A percentile compares a stretch with the other conserved stretches of the same genome.
These are phyloP conservation scores for Suricata suricatta DNA, from an alignment of 2,113 vertebrate genomes.

Conservation along the genomic window DNA sequence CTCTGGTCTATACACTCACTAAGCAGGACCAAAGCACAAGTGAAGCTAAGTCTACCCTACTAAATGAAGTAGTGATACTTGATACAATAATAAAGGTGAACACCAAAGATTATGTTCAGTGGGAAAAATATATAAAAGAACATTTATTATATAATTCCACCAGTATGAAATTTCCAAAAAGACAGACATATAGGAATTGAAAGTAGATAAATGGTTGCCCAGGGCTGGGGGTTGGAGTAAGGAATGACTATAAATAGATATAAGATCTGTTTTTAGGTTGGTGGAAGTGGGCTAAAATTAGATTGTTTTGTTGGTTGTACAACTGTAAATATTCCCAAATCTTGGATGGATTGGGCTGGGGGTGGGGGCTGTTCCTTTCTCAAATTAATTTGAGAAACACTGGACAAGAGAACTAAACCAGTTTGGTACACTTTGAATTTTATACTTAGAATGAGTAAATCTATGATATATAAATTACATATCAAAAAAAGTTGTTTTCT, in stretches of 20 bases:
- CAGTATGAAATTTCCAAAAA: neutral
- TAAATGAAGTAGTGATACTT: neutral
- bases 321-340: neutral
- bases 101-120: neutral
- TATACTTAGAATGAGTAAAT: neutral
- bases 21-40: neutral
- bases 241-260: neutral
- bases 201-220: constrained; percentile 4
- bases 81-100: neutral
- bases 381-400: constrained; percentile 20
- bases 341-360: neutral
- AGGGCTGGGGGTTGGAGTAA: neutral
- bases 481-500: neutral
- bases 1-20: neutral
- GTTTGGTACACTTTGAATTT: neutral
- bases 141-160: neutral
- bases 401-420: neutral
- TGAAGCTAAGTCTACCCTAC: neutral
- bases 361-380: neutral
- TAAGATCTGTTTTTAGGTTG: neutral
- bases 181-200: neutral
- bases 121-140: constrained; percentile 4
- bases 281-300: constrained; percentile 33
- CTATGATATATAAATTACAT: neutral
- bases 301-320: neutral